Conservation (phyloP, 1,140 invertebrate species). For the Ylistrum balloti region DNA sequence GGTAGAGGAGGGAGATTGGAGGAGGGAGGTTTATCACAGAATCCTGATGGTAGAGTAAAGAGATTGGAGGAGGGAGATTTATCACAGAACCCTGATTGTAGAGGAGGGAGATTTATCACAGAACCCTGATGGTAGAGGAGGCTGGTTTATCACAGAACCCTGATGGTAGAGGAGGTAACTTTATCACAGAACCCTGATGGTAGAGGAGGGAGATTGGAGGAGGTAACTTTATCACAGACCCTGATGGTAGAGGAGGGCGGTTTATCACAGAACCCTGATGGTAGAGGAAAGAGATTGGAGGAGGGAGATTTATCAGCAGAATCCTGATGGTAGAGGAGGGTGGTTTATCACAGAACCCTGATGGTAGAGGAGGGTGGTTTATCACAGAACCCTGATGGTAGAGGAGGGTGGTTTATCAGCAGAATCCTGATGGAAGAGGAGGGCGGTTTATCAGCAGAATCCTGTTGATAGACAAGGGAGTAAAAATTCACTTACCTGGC, state of each 20-base stretch:
- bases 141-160: not conserved
- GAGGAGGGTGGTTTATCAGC: conserved; percentile 84
- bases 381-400: conserved; percentile 61
- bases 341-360: not conserved
- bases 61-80: not conserved
- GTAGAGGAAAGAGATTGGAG: conserved; percentile 82
- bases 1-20: conserved; percentile 83
- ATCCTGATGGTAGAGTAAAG: too few species aligned
- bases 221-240: conserved; percentile 83
- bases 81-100: conserved; percentile 60
- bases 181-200: conserved; percentile 60
- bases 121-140: not conserved
- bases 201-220: conserved; percentile 84
- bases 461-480: not conserved
- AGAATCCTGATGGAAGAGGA: not conserved
- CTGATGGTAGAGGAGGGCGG: not conserved
- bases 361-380: not conserved
- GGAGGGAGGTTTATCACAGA: conserved; percentile 85
- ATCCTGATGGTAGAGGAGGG: not conserved
- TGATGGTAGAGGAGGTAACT: not conserved
- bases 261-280: conserved; percentile 61
- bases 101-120: conserved; percentile 85
- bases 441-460: not conserved
- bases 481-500: conserved; percentile 68
- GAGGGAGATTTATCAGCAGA: conserved; percentile 84